phyloP scores from a whole-genome alignment of 2,113 vertebrate species.

The Otis tarda region DNA sequence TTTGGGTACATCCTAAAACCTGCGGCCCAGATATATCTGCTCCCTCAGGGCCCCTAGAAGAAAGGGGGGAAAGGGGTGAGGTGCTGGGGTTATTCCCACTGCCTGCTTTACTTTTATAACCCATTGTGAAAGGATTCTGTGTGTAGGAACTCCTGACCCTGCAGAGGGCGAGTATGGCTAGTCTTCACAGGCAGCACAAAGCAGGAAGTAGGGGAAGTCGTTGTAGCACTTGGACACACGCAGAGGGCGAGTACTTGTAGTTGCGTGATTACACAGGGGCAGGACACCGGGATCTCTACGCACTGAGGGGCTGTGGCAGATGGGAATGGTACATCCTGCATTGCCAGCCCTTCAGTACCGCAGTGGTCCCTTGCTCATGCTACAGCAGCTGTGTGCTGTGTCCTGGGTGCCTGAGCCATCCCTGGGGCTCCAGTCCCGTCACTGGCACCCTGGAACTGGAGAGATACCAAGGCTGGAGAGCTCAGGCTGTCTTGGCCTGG shows the following conservation, averaged over 20 bases:
- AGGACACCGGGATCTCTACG: fast-evolving
- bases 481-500: background rate
- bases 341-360: fast-evolving
- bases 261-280: background rate
- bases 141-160: background rate
- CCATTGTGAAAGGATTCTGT: background rate
- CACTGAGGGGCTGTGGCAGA: background rate
- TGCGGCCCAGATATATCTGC: background rate
- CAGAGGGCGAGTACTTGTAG: background rate
- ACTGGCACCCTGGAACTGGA: background rate
- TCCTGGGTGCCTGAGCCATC: background rate
- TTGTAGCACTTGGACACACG: background rate
- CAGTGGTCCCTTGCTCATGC: background rate
- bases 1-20: background rate
- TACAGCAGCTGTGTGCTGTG: background rate
- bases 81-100: background rate
- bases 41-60: background rate
- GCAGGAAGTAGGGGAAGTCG: background rate
- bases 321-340: background rate
- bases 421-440: background rate
- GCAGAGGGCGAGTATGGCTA: background rate
- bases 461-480: background rate
- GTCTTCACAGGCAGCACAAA: background rate
- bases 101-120: background rate
- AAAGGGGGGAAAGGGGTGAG: background rate